Conservation (phyloP, 2,113 vertebrate genomes). For the Erythrolamprus reginae region DNA sequence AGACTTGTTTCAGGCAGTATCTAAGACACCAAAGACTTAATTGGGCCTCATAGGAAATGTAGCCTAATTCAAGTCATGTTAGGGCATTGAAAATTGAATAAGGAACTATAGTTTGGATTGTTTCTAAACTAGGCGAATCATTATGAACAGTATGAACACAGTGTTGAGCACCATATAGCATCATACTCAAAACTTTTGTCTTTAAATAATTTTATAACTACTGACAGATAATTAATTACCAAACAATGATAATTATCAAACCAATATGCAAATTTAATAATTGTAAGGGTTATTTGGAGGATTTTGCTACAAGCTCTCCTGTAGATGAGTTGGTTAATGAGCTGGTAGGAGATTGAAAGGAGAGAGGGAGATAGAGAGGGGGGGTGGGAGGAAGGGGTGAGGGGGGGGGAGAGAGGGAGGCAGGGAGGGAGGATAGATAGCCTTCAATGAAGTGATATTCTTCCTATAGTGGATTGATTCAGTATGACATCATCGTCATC, state of each 20-base stretch:
- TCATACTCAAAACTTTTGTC: background rate
- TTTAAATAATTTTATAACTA: background rate
- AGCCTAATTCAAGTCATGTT: background rate
- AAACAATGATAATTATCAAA: background rate
- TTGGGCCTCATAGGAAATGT: background rate
- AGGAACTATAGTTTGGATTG: background rate
- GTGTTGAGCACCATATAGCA: background rate
- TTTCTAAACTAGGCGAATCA: background rate
- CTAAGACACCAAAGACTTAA: background rate
- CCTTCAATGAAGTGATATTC: background rate
- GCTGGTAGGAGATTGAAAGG: background rate
- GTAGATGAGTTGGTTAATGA: background rate
- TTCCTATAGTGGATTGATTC: background rate
- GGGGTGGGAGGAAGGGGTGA: too few relatives aligned
- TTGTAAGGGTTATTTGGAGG: background rate
- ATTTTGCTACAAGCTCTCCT: background rate
- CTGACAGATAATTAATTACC: background rate
- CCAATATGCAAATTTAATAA: background rate
- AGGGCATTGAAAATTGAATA: background rate
- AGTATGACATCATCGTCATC: too few relatives aligned
- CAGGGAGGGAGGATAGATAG: too few relatives aligned
- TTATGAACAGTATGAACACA: background rate
- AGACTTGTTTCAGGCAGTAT: background rate
- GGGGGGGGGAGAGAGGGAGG: too few relatives aligned
- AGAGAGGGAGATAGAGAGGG: fast-evolving